phyloP scores from a whole-genome alignment of 2,113 vertebrate species.

The Zapornia atra region DNA sequence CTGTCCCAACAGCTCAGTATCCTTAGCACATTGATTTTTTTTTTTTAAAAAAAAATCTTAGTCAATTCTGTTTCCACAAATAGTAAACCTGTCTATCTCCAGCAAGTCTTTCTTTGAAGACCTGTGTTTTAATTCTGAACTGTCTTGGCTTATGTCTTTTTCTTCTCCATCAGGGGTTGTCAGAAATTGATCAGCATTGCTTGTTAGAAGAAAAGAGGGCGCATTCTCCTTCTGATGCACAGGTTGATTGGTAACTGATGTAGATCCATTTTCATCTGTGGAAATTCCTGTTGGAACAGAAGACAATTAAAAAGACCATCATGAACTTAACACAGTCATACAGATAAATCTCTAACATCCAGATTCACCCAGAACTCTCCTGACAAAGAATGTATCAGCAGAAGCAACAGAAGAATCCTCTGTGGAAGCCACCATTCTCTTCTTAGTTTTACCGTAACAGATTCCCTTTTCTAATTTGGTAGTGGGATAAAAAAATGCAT shows the following conservation, averaged over 20 bases:
- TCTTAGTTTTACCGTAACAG: not conserved
- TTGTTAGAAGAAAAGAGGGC: slow-evolving; percentile 80
- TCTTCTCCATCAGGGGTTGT: slow-evolving; percentile 91
- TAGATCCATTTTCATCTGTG: slow-evolving; percentile 74
- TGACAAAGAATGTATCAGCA: not conserved
- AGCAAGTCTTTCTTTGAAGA: slow-evolving; percentile 90
- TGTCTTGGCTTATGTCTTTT: slow-evolving; percentile 77
- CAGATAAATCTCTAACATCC: not conserved
- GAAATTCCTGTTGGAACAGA: slow-evolving; percentile 72
- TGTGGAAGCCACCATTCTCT: not conserved
- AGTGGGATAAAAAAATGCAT: not conserved
- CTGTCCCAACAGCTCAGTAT: slow-evolving; percentile 59
- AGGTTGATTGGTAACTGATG: slow-evolving; percentile 86
- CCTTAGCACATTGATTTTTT: slow-evolving; percentile 48
- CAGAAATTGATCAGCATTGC: slow-evolving; percentile 88
- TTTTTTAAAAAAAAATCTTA: slow-evolving; percentile 63
- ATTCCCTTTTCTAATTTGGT: not conserved
- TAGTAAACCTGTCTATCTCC: slow-evolving; percentile 97
- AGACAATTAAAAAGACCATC: not conserved
- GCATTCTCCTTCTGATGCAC: slow-evolving; percentile 77
- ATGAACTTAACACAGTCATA: not conserved
- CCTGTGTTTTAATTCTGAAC: slow-evolving; percentile 83
- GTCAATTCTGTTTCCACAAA: slow-evolving; percentile 95
- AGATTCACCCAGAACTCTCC: not conserved
- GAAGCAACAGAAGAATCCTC: not conserved